Evolutionary conservation across 2,113 vertebrate genomes (phyloP), one percentile per base, ranked within the genome.

Genomic region (Protobothrops mucrosquamatus): DNA sequence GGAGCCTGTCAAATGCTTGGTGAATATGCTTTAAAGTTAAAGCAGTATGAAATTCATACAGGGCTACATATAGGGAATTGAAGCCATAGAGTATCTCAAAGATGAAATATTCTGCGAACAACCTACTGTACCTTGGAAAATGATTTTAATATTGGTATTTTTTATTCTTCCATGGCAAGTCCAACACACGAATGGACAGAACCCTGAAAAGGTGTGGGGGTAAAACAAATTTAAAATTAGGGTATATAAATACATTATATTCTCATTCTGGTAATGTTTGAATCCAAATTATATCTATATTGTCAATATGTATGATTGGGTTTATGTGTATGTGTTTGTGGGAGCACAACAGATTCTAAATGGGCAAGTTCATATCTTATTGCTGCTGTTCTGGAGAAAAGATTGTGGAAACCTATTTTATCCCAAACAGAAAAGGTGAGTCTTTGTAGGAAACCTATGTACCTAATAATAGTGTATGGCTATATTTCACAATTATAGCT

Each of bases 81-180:
- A 86, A 89, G 95, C 87, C 54, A 94, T 94, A 92, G 89, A 43
- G 90, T 93, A 94, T 51, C 87, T 94, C 89, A 95, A 95, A 93
- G 93, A 87, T 93, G 59, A 74, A 94, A 92, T 8, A 94, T 91
- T 88, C 86, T 92, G 14, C 6, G 15, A 20, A 87, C 86, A 46
- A 94, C 96, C 59, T 94, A 69, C 14, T 69, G 29, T 96, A 96
- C 95, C 94, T 94, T 95, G 87, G 94, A 93, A 96, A 94, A 94
- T 94, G 91, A 64, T 93, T 94, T 15, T 91, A 46, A 69, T 69
- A 92, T 85, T 89, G 81, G n/a, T 29, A 59, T 95, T 95, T 94
- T 91, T 59, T 89, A 94, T 85, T 93, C 94, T 90, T 93, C 59
- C 61, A 29, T n/a, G 90, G 74, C 90, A 92, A 43, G 88, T 59